Evolutionary conservation across 1,140 invertebrate genomes (phyloP).

Genomic region (Pentalonia nigronervosa): DNA sequence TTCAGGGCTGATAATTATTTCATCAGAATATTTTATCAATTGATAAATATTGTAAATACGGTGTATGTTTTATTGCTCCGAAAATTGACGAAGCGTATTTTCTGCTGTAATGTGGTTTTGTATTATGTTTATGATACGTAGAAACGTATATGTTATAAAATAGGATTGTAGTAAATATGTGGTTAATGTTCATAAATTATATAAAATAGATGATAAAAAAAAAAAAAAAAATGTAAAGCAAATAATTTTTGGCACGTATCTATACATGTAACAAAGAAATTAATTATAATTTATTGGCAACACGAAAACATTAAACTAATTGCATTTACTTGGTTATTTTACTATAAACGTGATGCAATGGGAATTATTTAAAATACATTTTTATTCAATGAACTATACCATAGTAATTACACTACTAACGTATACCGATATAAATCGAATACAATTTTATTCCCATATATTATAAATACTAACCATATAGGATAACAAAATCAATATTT

Average conservation of each 20-base stretch:
- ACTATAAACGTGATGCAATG: too few relatives aligned
- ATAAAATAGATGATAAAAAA: background rate
- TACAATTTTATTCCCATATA: background rate
- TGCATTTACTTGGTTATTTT: too few relatives aligned
- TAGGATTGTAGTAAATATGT: fast-evolving
- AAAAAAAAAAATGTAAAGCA: too few relatives aligned
- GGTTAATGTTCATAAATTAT: too few relatives aligned
- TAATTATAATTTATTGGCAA: background rate
- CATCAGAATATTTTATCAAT: background rate
- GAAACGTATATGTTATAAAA: background rate
- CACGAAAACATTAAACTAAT: background rate
- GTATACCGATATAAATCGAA: background rate
- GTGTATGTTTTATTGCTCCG: background rate
- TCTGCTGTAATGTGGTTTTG: background rate
- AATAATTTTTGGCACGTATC: too few relatives aligned
- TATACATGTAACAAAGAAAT: background rate
- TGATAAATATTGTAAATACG: background rate
- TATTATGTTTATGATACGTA: background rate
- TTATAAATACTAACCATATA: background rate
- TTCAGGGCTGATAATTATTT: background rate
- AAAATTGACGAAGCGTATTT: background rate
- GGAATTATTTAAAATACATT: background rate
- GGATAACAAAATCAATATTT: background rate
- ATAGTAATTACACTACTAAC: background rate
- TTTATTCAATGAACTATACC: background rate